Conservation (phyloP, 2,113 vertebrate genomes). For the Nyctibius bracteatus region DNA sequence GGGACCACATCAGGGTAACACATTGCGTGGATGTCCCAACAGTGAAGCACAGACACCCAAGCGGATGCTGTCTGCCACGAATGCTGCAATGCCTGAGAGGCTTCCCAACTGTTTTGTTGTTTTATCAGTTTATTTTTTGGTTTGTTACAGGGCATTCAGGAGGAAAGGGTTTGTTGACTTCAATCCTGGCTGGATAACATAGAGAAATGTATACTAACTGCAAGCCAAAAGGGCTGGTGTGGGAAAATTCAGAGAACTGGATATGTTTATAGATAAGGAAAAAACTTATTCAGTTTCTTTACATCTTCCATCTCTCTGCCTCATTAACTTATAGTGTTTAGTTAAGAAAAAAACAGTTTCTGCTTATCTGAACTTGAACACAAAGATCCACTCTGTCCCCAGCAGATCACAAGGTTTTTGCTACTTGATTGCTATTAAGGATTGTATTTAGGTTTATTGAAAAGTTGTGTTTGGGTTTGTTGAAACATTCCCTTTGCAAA, state of each 20-base stretch:
- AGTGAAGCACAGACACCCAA: background rate
- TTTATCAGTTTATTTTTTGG: background rate
- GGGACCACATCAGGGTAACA: background rate
- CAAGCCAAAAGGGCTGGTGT: background rate
- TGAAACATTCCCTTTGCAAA: background rate
- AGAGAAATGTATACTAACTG: background rate
- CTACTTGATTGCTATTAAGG: background rate
- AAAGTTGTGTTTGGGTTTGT: background rate
- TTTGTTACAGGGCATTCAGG: background rate
- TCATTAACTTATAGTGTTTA: background rate
- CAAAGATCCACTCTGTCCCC: background rate
- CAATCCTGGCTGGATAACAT: background rate
- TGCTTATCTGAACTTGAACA: background rate
- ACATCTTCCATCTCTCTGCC: background rate
- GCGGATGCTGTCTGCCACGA: background rate
- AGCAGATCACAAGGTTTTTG: background rate
- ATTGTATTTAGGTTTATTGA: background rate
- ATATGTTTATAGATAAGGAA: background rate
- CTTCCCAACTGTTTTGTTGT: background rate
- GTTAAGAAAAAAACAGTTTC: background rate
- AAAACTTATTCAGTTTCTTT: background rate
- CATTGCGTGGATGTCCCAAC: rapidly evolving
- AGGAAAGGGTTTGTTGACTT: background rate
- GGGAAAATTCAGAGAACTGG: background rate
- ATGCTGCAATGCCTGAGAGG: background rate